Base-by-base conservation (phyloP, 2,797 vertebrate species). In the Gymnocypris eckloni region DNA sequence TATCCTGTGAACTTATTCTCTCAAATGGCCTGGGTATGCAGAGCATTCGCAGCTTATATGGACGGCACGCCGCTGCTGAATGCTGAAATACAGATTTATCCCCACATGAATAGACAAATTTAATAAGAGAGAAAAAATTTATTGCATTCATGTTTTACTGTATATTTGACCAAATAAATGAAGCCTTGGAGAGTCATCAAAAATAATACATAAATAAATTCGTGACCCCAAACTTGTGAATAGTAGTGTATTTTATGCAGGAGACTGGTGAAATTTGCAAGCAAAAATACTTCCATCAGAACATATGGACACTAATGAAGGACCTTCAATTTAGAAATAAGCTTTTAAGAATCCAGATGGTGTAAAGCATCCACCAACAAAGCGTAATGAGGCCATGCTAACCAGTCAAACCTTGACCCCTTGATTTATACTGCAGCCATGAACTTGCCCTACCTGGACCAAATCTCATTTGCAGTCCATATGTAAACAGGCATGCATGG, bases 331-430 rank as follows among this genome's bases (percentile, higher is more conserved):
- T 9, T 10, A 33, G 8, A 52, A 33, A 45, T 3, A n/a, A 4
- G 69, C 22, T n/a, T 71, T 71, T 8, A 72, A 54, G 28, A 54
- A 77, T 56, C 33, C 73, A 77, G 28, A 56, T 77, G 11, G 18
- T 39, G 12, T 45, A 73, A 73, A 28, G 71, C 10, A 77, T n/a
- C 16, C 39, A 41, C 6, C 2, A 61, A 25, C 2, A 79, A 28
- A 43, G 4, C n/a, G 8, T n/a, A 77, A n/a, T 16, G 13, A 61
- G 54, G 39, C 54, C 54, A 43, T 0, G 4, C 22, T 25, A 61
- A 79, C 22, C 13, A 61, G 54, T 39, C 13, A 79, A 25, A 79
- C 56, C 54, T 79, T 61, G 54, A 61, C n/a, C 13, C 56, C 77
- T 43, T 79, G 56, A 79, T 18, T 77, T 61, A 16, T 39, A 43